A percentile compares a stretch with the other conserved stretches of the same genome.
Evolutionary conservation across 2,888 invertebrate species (phyloP).

Genomic region (Lysandra bellargus): DNA sequence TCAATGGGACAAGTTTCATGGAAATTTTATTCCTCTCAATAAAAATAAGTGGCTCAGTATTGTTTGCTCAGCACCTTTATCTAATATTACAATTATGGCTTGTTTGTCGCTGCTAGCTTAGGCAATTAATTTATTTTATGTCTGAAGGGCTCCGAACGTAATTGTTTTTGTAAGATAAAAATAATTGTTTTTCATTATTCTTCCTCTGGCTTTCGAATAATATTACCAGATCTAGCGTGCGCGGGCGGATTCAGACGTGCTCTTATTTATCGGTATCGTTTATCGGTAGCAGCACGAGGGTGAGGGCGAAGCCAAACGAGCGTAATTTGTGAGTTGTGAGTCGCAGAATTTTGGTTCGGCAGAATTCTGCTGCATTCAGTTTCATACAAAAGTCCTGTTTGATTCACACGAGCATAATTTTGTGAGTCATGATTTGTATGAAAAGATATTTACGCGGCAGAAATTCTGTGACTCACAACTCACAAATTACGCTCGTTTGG

Average conservation of each 20-base stretch:
- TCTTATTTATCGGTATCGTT: background rate
- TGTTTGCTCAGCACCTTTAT: constrained; percentile 22
- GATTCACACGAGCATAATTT: too few species aligned
- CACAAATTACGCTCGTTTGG: too few species aligned
- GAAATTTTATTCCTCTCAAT: constrained; percentile 19
- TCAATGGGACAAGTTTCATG: background rate
- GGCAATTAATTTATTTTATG: constrained; percentile 11
- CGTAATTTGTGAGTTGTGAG: too few species aligned
- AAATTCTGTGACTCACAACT: too few species aligned
- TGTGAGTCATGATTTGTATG: too few species aligned
- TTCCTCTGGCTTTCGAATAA: background rate
- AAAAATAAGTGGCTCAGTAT: constrained; percentile 23
- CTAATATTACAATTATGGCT: constrained; percentile 17
- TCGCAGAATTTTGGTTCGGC: too few species aligned
- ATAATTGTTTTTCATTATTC: background rate
- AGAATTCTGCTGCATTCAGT: too few species aligned
- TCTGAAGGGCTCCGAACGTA: background rate
- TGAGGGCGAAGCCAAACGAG: background rate
- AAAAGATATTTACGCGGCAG: too few species aligned
- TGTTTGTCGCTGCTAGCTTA: constrained; percentile 8
- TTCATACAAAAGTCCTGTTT: too few species aligned
- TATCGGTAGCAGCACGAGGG: background rate
- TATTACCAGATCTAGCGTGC: background rate
- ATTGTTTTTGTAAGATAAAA: background rate
- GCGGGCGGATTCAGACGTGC: too few species aligned